Evolutionary conservation across 2,888 invertebrate species (phyloP), one percentile per base, ranked within the genome.

Genomic region (Taenaris catops): DNA sequence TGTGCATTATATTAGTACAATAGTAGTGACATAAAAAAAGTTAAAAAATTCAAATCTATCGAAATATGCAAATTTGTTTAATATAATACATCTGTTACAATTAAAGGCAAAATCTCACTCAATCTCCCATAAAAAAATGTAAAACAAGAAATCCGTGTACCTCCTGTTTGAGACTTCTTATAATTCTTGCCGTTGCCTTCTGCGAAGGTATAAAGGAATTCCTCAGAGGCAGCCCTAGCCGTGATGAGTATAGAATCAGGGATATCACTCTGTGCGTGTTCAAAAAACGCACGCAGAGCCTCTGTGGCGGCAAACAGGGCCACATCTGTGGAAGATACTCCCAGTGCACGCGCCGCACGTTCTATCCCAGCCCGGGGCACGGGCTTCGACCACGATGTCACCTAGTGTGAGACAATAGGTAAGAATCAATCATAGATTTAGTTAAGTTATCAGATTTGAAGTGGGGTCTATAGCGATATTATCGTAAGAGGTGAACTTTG

Each of bases 371-470:
- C 88, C 3, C 88, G 69, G 3, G 90, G 76, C 0, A 93, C 88
- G 0, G 91, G 89, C 0, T 90, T 88, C 0, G 93, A 93, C 93
- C 93, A 93, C 0, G 91, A 89, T 1, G 91, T 89, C 1, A 92
- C 91, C 84, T 84, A n/a, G n/a, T n/a, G n/a, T n/a, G n/a, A n/a
- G n/a, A n/a, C n/a, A n/a, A n/a, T n/a, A n/a, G n/a, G n/a, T n/a
- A n/a, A n/a, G n/a, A n/a, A n/a, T n/a, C n/a, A n/a, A n/a, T n/a
- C n/a, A n/a, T n/a, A n/a, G n/a, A n/a, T n/a, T n/a, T n/a, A n/a
- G n/a, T n/a, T n/a, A n/a, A n/a, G n/a, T n/a, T n/a, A 64, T 61
- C 63, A 63, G 62, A 66, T 62, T 67, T 70, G 57, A 68, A 78
- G 80, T 70, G 65, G 67, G 71, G 68, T 66, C 61, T 54, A 57